phyloP scores from a whole-genome alignment of 2,797 vertebrate species.

The Hyperoplus immaculatus region DNA sequence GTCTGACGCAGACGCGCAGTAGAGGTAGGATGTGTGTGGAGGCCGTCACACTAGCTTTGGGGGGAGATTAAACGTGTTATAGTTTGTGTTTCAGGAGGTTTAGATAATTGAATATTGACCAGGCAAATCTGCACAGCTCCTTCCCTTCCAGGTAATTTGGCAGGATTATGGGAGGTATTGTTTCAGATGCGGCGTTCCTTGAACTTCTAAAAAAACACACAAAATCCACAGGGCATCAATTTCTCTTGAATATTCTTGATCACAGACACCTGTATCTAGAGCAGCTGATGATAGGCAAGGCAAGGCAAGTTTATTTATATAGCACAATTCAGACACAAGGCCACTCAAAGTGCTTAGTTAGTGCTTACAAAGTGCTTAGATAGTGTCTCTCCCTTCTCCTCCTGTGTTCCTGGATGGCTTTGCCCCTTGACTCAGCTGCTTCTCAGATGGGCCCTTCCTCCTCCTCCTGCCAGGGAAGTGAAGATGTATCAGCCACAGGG shows the following conservation, averaged over 20 bases:
- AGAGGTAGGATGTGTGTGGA: too few species aligned
- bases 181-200: conserved; percentile 27
- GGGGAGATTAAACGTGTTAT: conserved; percentile 34
- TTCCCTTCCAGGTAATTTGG: conserved; percentile 36
- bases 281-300: conserved; percentile 30
- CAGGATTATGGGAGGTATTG: conserved; percentile 8
- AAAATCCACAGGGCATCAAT: neutral
- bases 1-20: too few species aligned
- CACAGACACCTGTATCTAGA: neutral
- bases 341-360: too few species aligned
- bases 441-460: conserved; percentile 55
- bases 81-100: conserved; percentile 37
- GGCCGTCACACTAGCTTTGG: conserved; percentile 20
- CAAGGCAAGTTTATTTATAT: too few species aligned
- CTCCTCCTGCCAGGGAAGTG: conserved; percentile 49
- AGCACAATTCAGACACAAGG: too few species aligned
- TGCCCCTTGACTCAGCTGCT: conserved; percentile 40
- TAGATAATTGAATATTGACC: conserved; percentile 54
- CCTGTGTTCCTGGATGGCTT: conserved; percentile 29
- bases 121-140: conserved; percentile 18
- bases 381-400: conserved; percentile 13
- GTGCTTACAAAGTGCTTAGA: too few species aligned
- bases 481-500: conserved; percentile 57
- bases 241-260: conserved; percentile 19
- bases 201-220: conserved; percentile 12